Conservation (phyloP, 37 sponge, comb jelly and placozoan genomes). For the Sycon ciliatum region DNA sequence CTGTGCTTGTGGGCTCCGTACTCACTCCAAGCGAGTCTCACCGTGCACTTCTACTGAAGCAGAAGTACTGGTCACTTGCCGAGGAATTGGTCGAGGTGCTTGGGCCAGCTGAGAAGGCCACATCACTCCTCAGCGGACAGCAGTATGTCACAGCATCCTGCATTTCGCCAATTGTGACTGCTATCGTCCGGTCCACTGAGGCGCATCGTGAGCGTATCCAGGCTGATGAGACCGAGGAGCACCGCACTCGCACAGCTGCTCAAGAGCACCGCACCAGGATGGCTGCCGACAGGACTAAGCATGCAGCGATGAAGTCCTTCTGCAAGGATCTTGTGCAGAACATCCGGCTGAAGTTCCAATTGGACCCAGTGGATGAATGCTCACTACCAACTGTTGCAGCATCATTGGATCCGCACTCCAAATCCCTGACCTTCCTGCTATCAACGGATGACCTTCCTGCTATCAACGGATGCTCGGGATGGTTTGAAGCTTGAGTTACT, state of each 20-base stretch:
- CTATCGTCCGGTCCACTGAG: no score
- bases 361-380: not conserved
- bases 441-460: no score
- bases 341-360: not conserved
- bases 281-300: no score
- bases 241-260: no score
- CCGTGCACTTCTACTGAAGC: not conserved
- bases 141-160: not conserved
- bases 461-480: no score
- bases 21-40: not conserved
- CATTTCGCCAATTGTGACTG: not conserved
- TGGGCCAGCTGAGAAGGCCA: not conserved
- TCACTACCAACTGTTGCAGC: not conserved
- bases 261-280: no score
- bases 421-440: no score
- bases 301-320: not conserved
- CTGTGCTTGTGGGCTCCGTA: not conserved
- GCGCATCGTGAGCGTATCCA: no score
- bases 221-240: no score
- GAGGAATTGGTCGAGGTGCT: slow-evolving; percentile 2
- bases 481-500: no score
- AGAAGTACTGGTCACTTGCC: not conserved
- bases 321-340: not conserved
- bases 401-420: slow-evolving; percentile 2
- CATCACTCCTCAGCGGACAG: slow-evolving; percentile 3